These are phyloP conservation scores for Baccha elongata DNA, from an alignment of 2,888 invertebrate species.

Conservation along the genomic window DNA sequence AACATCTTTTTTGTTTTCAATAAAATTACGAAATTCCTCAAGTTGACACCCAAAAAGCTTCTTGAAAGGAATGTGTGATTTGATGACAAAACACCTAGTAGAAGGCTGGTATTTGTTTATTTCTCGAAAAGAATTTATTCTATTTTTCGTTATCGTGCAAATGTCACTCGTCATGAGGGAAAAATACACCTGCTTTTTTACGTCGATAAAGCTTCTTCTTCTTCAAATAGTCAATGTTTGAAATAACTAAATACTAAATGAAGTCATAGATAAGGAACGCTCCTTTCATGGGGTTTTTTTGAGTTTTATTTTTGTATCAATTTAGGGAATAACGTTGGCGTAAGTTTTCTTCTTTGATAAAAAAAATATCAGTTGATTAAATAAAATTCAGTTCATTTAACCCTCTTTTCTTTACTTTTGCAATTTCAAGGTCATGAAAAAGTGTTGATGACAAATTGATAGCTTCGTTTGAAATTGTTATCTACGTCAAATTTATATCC, in stretches of 20 bases:
- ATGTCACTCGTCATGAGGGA: slow-evolving; percentile 45
- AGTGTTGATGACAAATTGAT: not conserved
- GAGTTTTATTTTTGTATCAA: slow-evolving; percentile 2
- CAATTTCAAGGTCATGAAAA: not conserved
- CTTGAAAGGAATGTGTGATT: slow-evolving; percentile 16
- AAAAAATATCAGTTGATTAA: not conserved
- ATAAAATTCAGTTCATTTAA: not conserved
- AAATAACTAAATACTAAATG: not conserved
- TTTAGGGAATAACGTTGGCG: not conserved
- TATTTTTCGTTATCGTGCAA: slow-evolving; percentile 11
- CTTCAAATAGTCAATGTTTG: slow-evolving; percentile 4
- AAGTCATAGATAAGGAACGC: not conserved
- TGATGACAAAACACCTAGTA: slow-evolving; percentile 47
- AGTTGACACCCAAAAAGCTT: slow-evolving; percentile 34
- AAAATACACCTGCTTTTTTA: slow-evolving; percentile 14
- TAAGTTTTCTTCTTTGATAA: not conserved
- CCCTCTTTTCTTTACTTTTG: not conserved
- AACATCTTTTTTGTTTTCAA: not conserved
- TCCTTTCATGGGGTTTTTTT: not conserved
- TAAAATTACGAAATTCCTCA: not conserved
- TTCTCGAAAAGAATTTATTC: slow-evolving; percentile 6
- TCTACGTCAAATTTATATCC: too few relatives aligned
- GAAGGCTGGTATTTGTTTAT: slow-evolving; percentile 5
- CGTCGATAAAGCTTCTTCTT: slow-evolving; percentile 31
- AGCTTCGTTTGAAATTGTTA: not conserved